Evolutionary conservation across 2,797 vertebrate species (phyloP), one percentile per base, ranked within the genome.

Genomic region (Catamblyrhynchus diadema): DNA sequence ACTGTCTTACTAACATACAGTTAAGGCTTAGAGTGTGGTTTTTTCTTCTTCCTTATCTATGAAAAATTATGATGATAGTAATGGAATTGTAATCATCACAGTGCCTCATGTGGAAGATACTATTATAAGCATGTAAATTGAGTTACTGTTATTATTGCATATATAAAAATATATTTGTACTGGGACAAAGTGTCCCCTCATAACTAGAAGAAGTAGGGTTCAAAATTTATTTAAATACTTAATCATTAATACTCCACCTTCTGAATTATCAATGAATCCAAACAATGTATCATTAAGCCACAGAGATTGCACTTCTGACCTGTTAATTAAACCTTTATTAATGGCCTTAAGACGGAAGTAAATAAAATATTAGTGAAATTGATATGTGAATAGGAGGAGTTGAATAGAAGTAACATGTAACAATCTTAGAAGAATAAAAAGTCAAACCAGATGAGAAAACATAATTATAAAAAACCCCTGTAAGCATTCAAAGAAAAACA

Each of bases 291-390:
- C 51, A 78, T 80, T 80, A 69, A 79, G 81, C 32, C 35, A n/a
- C 27, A 62, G 82, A 78, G 54, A 86, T n/a, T 88, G 35, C 66
- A 62, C 17, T 93, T 95, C 66, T 81, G 54, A 79, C 24, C 50
- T 71, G 15, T 54, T 47, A 69, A 61, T 86, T 77, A 77, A 53
- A 61, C 41, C 35, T 86, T 80, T 86, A 28, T 21, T 69, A 69
- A 75, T 90, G 35, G 35, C 39, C 39, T 79, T 69, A 88, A 81
- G 83, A 90, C 39, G 54, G 45, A 95, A 92, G 73, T 79, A 90
- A 95, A 94, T 90, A 91, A 83, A 94, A 54, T 83, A 50, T 50
- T 50, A 81, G 32, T 62, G 54, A 86, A 93, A 88, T n/a, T 61
- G 77, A 4, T 92, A 69, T 11, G 10, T 59, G 54, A 94, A 79